Base-by-base conservation (phyloP, 2,797 vertebrate species). In the Alcedo atthis region DNA sequence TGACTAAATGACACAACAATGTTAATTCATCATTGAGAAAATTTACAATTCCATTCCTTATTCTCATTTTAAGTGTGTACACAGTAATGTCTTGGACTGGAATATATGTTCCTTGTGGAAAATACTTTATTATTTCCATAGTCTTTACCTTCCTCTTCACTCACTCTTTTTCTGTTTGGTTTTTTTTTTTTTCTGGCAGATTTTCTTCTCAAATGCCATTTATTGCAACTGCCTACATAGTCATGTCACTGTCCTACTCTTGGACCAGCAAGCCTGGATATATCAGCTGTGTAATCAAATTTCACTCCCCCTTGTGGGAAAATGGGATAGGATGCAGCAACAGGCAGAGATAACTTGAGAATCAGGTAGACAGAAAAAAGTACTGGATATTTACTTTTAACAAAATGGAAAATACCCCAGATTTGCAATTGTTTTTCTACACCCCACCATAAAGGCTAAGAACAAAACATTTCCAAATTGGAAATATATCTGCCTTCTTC, bases 401-500 rank as follows among this genome's bases (percentile, higher is more conserved):
- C 13, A 73, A 67, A 86, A 80, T 20, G n/a, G 48, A 58, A 83
- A 78, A 61, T 13, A 45, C 2, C 15, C 57, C 4, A 42, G 11
- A 61, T 64, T 54, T 75, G 16, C 46, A 71, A 53, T 0, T 51
- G 10, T 6, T 86, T 75, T 92, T 84, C 57, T 92, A 73, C 73
- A 75, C 6, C 2, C 16, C 30, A 42, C 4, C 3, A 2, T 33
- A 59, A 67, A 8, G 16, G 9, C 22, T 63, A 76, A 69, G 53
- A 79, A 63, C 10, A 45, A 15, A 43, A 12, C 15, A 68, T 32
- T 90, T 92, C 19, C 30, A 59, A 59, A 75, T 10, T 70, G 51
- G 85, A 86, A 84, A 76, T 92, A 88, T 61, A 79, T 84, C 78
- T 92, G 48, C 37, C 26, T 83, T 55, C 80, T 78, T 84, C 73